Evolutionary conservation across 2,888 invertebrate species (phyloP).

Genomic region (Craniophora ligustri): DNA sequence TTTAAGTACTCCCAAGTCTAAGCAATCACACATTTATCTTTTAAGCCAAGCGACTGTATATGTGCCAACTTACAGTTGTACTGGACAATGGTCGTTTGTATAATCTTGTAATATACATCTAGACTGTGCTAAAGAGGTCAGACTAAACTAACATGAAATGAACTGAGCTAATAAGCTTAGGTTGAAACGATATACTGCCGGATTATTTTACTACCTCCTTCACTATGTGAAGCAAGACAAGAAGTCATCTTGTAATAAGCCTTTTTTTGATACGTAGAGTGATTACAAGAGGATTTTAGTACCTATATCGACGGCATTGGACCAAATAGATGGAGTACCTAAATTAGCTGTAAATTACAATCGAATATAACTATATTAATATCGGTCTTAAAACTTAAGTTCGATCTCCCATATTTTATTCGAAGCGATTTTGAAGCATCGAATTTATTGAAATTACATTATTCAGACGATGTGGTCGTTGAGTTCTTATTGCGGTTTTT

Average conservation of each 20-base stretch:
- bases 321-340: background rate
- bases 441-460: no score
- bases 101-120: conserved; percentile 43
- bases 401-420: no score
- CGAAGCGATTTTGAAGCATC: no score
- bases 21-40: conserved; percentile 3
- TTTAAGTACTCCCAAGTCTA: conserved; percentile 4
- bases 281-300: background rate
- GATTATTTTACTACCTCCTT: conserved; percentile 19
- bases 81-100: conserved; percentile 18
- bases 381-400: no score
- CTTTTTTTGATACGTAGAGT: background rate
- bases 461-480: no score
- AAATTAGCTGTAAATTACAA: background rate
- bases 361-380: no score
- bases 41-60: background rate
- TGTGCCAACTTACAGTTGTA: conserved; percentile 8
- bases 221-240: background rate
- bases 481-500: no score
- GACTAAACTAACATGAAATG: conserved; percentile 40
- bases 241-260: background rate
- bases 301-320: background rate
- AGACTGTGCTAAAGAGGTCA: conserved; percentile 23
- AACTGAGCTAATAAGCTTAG: conserved; percentile 34
- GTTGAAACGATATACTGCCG: conserved; percentile 14